These are phyloP conservation scores for Epinotia bilunana DNA, from an alignment of 2,888 invertebrate species.

Conservation along the genomic window DNA sequence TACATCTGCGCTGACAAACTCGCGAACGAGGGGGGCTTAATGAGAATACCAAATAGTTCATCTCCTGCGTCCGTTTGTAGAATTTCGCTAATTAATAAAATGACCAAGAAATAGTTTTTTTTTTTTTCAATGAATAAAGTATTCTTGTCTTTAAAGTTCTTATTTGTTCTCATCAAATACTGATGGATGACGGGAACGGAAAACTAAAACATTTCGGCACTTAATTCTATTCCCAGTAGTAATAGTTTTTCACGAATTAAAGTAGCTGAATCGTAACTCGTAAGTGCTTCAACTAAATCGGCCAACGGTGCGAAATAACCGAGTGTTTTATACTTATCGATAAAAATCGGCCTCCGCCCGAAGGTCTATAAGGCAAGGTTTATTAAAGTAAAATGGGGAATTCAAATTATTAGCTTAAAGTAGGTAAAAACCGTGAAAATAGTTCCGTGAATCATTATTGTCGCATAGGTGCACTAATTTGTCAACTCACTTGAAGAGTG, in stretches of 20 bases:
- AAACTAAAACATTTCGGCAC: conserved; percentile 4
- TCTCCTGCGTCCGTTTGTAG: too few relatives aligned
- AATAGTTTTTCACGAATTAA: conserved; percentile 33
- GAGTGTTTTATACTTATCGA: conserved; percentile 33
- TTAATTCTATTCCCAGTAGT: neutral
- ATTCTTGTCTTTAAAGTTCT: too few relatives aligned
- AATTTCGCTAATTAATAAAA: too few relatives aligned
- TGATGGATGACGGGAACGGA: neutral
- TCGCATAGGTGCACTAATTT: too few relatives aligned
- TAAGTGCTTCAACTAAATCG: conserved; percentile 31
- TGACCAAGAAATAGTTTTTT: too few relatives aligned
- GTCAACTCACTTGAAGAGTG: too few relatives aligned
- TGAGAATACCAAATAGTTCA: too few relatives aligned
- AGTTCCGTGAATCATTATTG: too few relatives aligned
- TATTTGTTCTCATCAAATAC: neutral
- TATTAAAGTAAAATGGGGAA: neutral
- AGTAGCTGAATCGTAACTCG: conserved; percentile 30
- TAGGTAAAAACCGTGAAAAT: neutral
- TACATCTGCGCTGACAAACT: too few relatives aligned
- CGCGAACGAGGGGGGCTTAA: too few relatives aligned
- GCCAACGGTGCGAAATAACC: conserved; percentile 28
- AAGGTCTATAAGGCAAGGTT: conserved; percentile 21
- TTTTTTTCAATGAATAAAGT: too few relatives aligned
- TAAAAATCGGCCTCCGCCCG: conserved; percentile 23
- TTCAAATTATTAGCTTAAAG: too few relatives aligned